Conservation (phyloP, 2,797 vertebrate genomes). For the Pogoniulus pusillus region DNA sequence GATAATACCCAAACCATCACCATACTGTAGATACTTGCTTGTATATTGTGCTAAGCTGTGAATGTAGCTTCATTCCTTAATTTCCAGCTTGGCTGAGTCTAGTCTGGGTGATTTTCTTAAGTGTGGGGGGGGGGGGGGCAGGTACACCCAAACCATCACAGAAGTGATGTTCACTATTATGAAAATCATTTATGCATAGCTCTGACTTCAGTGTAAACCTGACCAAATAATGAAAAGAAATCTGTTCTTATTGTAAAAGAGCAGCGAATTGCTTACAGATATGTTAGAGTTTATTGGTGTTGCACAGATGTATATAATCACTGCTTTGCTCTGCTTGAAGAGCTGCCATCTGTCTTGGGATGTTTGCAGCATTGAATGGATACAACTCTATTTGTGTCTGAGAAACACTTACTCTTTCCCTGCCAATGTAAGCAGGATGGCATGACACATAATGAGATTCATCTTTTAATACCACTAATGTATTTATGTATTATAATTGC, state of each 20-base stretch:
- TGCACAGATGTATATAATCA: constrained; percentile 76
- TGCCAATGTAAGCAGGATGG: background rate
- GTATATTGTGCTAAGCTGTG: too few species aligned
- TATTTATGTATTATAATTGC: background rate
- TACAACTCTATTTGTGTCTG: constrained; percentile 28
- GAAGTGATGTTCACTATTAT: background rate
- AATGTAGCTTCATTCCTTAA: too few species aligned
- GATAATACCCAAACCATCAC: too few species aligned
- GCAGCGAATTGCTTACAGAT: constrained; percentile 65
- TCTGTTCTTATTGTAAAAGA: constrained; percentile 64
- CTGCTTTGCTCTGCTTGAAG: constrained; percentile 69
- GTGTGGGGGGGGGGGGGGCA: too few species aligned
- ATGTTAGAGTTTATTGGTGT: constrained; percentile 64
- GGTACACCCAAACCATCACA: too few species aligned
- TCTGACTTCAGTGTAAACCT: constrained; percentile 60
- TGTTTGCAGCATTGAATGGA: constrained; percentile 68
- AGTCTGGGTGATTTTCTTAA: too few species aligned
- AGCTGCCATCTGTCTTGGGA: constrained; percentile 71
- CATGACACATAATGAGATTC: background rate
- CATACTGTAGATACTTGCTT: too few species aligned
- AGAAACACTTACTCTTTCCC: constrained; percentile 19
- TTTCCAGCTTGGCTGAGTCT: too few species aligned
- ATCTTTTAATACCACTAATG: background rate
- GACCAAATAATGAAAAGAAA: constrained; percentile 65
- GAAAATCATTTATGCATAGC: background rate